Evolutionary conservation across 2,797 vertebrate genomes (phyloP).

Genomic region (Emys orbicularis): DNA sequence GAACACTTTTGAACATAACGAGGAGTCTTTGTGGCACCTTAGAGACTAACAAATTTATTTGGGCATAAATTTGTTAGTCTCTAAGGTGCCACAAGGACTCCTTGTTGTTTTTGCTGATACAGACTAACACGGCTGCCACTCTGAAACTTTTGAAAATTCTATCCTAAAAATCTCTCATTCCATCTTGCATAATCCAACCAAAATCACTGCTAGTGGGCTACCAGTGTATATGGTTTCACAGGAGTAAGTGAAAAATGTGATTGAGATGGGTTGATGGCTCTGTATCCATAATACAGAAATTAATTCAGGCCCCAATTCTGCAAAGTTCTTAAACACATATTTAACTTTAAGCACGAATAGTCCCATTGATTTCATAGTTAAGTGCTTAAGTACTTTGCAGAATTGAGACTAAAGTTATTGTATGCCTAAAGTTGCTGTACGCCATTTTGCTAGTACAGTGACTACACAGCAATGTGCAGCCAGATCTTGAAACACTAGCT

Average conservation of each 20-base stretch:
- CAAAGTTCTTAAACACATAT: neutral
- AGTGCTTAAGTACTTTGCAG: neutral
- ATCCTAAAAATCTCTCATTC: neutral
- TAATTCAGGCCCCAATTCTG: neutral
- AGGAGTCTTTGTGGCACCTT: too few relatives aligned
- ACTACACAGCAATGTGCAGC: neutral
- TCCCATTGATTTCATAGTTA: neutral
- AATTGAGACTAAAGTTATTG: neutral
- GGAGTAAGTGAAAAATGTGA: neutral
- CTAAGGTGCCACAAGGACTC: too few relatives aligned
- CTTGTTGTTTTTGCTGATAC: too few relatives aligned
- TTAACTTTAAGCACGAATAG: neutral
- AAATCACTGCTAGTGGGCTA: neutral
- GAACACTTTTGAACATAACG: neutral
- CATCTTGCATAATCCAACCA: neutral
- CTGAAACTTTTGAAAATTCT: too few relatives aligned
- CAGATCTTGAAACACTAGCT: neutral
- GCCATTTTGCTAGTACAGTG: neutral
- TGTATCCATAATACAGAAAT: neutral
- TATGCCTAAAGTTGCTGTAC: too few relatives aligned
- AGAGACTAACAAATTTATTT: too few relatives aligned
- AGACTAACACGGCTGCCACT: too few relatives aligned
- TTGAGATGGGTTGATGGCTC: neutral
- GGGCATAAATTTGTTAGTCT: too few relatives aligned
- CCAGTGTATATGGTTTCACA: neutral